These are phyloP conservation scores for Dryobotodes eremita DNA, from an alignment of 2,888 invertebrate species.

Conservation along the genomic window DNA sequence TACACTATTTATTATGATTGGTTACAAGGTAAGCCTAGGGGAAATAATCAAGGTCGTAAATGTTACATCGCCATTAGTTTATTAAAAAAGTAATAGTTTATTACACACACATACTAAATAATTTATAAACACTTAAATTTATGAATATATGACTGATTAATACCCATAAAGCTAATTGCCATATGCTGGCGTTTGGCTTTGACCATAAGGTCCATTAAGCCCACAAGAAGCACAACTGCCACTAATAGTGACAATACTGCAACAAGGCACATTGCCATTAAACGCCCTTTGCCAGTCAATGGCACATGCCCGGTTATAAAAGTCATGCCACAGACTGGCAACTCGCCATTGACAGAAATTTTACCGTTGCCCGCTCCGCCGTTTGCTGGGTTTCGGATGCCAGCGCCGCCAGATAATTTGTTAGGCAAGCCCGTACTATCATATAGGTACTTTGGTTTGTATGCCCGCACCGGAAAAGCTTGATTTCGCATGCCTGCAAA, in stretches of 20 bases:
- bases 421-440: too few relatives aligned
- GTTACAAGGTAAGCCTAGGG: too few relatives aligned
- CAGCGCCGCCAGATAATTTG: too few relatives aligned
- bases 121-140: conserved; percentile 8
- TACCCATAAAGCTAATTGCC: conserved; percentile 46
- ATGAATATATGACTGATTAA: conserved; percentile 33
- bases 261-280: conserved; percentile 56
- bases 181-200: conserved; percentile 8
- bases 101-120: conserved; percentile 23
- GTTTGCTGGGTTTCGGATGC: too few relatives aligned
- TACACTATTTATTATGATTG: too few relatives aligned
- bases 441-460: too few relatives aligned
- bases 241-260: conserved; percentile 59
- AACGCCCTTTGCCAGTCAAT: conserved; percentile 62
- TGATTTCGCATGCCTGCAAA: too few relatives aligned
- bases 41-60: too few relatives aligned
- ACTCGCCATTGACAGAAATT: conserved; percentile 69
- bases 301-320: conserved; percentile 56
- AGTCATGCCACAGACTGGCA: conserved; percentile 71
- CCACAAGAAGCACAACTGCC: conserved; percentile 57
- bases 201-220: neutral
- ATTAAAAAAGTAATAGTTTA: conserved; percentile 15
- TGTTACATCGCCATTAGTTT: conserved; percentile 7
- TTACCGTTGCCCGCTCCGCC: conserved; percentile 66
- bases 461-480: too few relatives aligned